phyloP scores from a whole-genome alignment of 2,888 invertebrate species.

The Meiosimyza decipiens region DNA sequence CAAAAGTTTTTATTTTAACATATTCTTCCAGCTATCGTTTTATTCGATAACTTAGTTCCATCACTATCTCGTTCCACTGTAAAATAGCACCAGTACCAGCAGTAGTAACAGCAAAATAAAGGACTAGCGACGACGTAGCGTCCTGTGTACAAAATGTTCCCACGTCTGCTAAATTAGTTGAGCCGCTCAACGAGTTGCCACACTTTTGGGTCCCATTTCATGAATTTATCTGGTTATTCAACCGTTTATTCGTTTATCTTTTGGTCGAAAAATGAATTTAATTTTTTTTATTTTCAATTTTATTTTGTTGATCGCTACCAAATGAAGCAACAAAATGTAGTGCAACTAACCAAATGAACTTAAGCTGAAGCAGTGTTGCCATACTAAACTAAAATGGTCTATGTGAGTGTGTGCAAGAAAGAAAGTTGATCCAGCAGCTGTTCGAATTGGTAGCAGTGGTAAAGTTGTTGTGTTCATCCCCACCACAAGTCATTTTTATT shows the following conservation, averaged over 20 bases:
- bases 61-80: too few species aligned
- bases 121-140: too few species aligned
- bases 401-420: background rate
- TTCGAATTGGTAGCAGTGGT: background rate
- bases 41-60: too few species aligned
- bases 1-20: too few species aligned
- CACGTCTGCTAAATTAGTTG: slow-evolving; percentile 23
- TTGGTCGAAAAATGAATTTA: background rate
- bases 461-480: background rate
- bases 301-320: background rate
- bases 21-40: too few species aligned
- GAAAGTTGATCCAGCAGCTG: background rate
- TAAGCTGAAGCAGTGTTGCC: background rate
- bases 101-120: too few species aligned
- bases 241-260: slow-evolving; percentile 28
- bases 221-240: slow-evolving; percentile 29
- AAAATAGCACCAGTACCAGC: too few species aligned
- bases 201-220: slow-evolving; percentile 20
- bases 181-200: background rate
- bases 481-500: background rate
- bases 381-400: too few species aligned
- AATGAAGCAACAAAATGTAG: slow-evolving; percentile 20
- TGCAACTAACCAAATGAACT: background rate
- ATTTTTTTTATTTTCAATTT: background rate
- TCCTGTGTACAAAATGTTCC: background rate